Conservation (phyloP, 2,113 vertebrate genomes). For the Conger conger region DNA sequence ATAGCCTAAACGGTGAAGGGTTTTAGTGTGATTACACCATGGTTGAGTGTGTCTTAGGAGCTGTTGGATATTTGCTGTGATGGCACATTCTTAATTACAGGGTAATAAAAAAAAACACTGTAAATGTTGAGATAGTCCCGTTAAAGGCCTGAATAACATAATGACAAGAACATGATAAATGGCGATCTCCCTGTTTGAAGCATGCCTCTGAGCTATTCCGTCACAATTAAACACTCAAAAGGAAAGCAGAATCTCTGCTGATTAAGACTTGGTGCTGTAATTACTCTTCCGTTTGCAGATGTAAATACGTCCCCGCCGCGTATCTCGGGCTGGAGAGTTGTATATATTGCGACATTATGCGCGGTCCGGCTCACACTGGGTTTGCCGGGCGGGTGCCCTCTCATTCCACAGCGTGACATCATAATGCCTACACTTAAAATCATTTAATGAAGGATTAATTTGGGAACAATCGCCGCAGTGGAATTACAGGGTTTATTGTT, state of each 20-base stretch:
- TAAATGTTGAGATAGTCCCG: background rate
- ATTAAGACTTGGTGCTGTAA: background rate
- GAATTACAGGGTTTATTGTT: background rate
- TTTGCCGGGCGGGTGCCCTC: background rate
- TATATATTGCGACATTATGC: background rate
- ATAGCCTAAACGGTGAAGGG: background rate
- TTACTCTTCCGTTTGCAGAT: background rate
- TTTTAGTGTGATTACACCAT: conserved; percentile 7
- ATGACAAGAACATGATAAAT: conserved; percentile 5
- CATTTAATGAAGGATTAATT: background rate
- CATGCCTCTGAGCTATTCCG: conserved; percentile 10
- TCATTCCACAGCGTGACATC: background rate
- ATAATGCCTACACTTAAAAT: background rate
- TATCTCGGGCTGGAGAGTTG: background rate
- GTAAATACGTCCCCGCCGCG: background rate
- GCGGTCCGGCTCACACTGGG: background rate
- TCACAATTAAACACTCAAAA: background rate
- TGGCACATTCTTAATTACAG: conserved; percentile 3
- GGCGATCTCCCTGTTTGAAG: background rate
- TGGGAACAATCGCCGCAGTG: background rate
- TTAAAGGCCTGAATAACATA: background rate
- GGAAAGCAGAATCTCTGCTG: background rate
- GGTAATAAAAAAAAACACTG: background rate
- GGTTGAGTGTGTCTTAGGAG: conserved; percentile 1
- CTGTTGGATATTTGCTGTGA: conserved; percentile 1